phyloP scores from a whole-genome alignment of 1,140 invertebrate species.

The Pectinophora gossypiella region DNA sequence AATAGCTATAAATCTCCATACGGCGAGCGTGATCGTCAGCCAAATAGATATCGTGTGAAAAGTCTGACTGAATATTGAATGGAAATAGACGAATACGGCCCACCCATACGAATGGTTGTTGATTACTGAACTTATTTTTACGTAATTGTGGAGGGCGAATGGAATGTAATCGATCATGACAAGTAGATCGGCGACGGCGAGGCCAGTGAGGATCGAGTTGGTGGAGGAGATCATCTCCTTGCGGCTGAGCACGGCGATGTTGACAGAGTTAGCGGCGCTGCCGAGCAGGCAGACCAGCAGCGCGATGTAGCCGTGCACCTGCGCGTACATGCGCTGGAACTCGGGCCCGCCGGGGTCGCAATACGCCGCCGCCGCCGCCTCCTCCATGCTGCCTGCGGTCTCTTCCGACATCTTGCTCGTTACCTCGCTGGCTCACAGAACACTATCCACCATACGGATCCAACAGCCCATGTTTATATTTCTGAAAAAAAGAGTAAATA shows the following conservation, averaged over 20 bases:
- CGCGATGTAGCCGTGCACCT: slow-evolving; percentile 67
- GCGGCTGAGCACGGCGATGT: slow-evolving; percentile 94
- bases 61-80: slow-evolving; percentile 89
- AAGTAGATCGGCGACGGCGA: slow-evolving; percentile 92
- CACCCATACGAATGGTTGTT: slow-evolving; percentile 84
- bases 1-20: slow-evolving; percentile 95
- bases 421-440: no score
- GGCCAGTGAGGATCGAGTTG: slow-evolving; percentile 88
- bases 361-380: slow-evolving; percentile 38
- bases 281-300: slow-evolving; percentile 92
- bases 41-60: slow-evolving; percentile 95
- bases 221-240: slow-evolving; percentile 92
- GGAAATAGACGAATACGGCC: slow-evolving; percentile 88
- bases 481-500: slow-evolving; percentile 22
- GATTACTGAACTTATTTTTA: slow-evolving; percentile 73
- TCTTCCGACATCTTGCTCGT: slow-evolving; percentile 30
- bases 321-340: slow-evolving; percentile 57
- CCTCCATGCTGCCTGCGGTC: neutral
- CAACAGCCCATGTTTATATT: neutral
- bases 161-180: slow-evolving; percentile 97
- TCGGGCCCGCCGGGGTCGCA: slow-evolving; percentile 55
- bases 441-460: neutral
- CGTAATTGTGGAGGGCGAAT: slow-evolving; percentile 87
- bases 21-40: slow-evolving; percentile 92
- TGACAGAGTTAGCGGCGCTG: slow-evolving; percentile 93